Conservation (phyloP, 2,113 vertebrate genomes). For the Sigmodon hispidus region DNA sequence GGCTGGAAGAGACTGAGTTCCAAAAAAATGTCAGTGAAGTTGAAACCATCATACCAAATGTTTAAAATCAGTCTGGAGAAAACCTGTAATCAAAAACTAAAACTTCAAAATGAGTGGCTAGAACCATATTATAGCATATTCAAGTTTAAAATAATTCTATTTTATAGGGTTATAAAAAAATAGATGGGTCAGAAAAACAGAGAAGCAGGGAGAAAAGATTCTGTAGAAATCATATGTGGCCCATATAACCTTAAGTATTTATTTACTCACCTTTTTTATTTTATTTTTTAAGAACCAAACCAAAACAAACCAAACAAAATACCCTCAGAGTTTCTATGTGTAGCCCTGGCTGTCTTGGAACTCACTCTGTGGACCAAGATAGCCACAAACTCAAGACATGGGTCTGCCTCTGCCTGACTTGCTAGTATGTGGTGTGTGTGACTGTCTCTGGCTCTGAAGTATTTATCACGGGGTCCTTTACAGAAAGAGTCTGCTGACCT, state of each 20-base stretch:
- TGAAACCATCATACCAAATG: neutral
- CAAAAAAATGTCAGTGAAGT: neutral
- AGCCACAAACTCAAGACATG: neutral
- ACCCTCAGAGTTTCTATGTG: neutral
- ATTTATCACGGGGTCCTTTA: neutral
- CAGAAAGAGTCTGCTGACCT: neutral
- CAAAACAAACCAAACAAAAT: neutral
- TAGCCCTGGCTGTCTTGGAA: neutral
- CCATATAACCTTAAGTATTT: neutral
- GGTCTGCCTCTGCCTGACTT: neutral
- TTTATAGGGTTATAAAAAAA: neutral
- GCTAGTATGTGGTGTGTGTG: neutral
- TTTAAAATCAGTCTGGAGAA: neutral
- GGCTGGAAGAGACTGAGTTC: neutral
- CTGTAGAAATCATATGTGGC: neutral
- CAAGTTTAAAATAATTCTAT: neutral
- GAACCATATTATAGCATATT: neutral
- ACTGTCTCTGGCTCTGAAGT: neutral
- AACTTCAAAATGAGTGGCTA: neutral
- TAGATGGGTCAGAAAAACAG: neutral
- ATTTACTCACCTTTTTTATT: neutral
- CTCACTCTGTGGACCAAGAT: neutral
- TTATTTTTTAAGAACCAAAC: neutral
- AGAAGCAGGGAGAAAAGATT: neutral
- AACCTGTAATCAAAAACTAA: neutral